Percentiles rank a stretch among this genome's conserved stretches.
These are phyloP conservation scores for Lacanobia oleracea DNA, from an alignment of 2,888 invertebrate genomes.

Conservation along the genomic window DNA sequence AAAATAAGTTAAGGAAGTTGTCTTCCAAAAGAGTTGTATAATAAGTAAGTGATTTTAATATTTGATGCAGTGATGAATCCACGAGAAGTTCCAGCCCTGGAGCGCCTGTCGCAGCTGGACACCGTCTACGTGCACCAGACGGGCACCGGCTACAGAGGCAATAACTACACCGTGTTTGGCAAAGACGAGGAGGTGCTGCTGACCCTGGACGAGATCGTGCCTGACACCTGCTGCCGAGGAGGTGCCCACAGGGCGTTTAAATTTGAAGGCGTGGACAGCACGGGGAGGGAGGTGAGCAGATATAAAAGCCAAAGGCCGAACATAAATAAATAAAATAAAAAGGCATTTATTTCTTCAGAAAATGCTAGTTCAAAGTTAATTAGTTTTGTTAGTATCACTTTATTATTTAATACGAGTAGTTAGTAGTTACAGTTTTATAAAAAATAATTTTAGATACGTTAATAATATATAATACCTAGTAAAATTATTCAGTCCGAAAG, in stretches of 20 bases:
- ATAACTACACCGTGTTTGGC: slow-evolving; percentile 21
- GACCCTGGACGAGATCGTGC: slow-evolving; percentile 24
- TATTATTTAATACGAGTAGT: no score
- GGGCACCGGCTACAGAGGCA: slow-evolving; percentile 18
- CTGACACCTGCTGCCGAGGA: slow-evolving; percentile 6
- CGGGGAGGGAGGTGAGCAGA: slow-evolving; percentile 25
- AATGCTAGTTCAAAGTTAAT: no score
- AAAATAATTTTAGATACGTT: no score
- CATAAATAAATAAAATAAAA: no score
- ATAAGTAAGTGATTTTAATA: no score
- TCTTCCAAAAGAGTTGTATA: not conserved
- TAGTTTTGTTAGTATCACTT: no score
- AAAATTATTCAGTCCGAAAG: no score
- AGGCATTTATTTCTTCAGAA: no score
- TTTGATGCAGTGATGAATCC: not conserved
- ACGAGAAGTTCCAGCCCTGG: slow-evolving; percentile 9
- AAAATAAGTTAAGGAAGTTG: not conserved
- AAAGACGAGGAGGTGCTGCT: slow-evolving; percentile 11
- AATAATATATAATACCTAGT: no score
- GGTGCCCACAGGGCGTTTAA: slow-evolving; percentile 14
- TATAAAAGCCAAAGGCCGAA: not conserved
- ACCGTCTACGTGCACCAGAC: slow-evolving; percentile 19
- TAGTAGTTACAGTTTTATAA: no score
- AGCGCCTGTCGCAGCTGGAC: slow-evolving; percentile 13
- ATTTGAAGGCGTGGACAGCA: slow-evolving; percentile 35